Percentiles rank a stretch among this genome's conserved stretches.
phyloP scores from a whole-genome alignment of 2,888 invertebrate species.

The Drosophila barbarae region DNA sequence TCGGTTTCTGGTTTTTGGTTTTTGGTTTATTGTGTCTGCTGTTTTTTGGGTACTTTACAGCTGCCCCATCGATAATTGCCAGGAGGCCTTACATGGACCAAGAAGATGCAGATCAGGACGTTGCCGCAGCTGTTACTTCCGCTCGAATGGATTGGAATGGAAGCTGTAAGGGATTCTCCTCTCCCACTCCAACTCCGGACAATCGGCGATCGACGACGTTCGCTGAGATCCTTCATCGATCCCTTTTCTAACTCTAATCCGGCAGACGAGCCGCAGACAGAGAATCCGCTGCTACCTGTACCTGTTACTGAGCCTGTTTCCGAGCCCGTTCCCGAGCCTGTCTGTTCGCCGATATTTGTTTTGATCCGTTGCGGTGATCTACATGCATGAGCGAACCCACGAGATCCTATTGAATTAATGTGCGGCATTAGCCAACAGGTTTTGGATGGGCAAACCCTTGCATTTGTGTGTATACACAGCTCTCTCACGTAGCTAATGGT shows the following conservation, averaged over 20 bases:
- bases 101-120: constrained; percentile 29
- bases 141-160: constrained; percentile 45
- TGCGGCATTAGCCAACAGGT: constrained; percentile 67
- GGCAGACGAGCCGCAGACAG: constrained; percentile 42
- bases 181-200: constrained; percentile 20
- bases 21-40: constrained; percentile 28
- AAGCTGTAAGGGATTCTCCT: constrained; percentile 25
- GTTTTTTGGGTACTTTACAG: constrained; percentile 55
- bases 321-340: constrained; percentile 32
- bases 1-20: constrained; percentile 1
- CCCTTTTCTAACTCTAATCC: constrained; percentile 63
- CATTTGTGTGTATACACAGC: neutral
- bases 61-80: constrained; percentile 66
- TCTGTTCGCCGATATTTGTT: constrained; percentile 29
- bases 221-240: constrained; percentile 38
- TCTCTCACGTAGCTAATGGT: constrained; percentile 60
- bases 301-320: constrained; percentile 40
- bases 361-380: constrained; percentile 50
- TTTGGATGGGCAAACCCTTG: constrained; percentile 25
- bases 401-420: constrained; percentile 63
- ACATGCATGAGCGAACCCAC: constrained; percentile 42
- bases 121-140: constrained; percentile 69
- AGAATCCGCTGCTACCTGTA: constrained; percentile 48
- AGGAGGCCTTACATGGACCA: constrained; percentile 27
- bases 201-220: neutral